A percentile compares a stretch with the other conserved stretches of the same genome.
Evolutionary conservation across 2,888 invertebrate genomes (phyloP).

Genomic region (Dasypogon diadema): DNA sequence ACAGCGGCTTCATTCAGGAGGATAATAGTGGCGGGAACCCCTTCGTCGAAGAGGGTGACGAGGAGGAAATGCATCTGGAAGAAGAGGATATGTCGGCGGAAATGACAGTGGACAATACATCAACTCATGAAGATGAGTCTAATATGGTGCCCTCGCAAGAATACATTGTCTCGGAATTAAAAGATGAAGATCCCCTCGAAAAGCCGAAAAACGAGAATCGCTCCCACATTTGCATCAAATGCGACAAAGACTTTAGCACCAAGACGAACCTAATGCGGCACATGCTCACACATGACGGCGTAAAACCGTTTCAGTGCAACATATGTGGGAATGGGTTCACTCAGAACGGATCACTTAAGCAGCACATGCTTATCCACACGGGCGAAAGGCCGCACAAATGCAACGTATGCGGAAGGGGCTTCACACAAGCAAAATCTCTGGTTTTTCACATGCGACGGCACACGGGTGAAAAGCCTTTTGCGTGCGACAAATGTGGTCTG

Average conservation of each 20-base stretch:
- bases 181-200: constrained; percentile 4
- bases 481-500: constrained; percentile 62
- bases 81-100: constrained; percentile 19
- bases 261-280: constrained; percentile 65
- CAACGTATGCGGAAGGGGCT: constrained; percentile 61
- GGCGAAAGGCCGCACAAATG: constrained; percentile 64
- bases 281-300: constrained; percentile 62
- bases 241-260: constrained; percentile 64
- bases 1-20: constrained; percentile 24
- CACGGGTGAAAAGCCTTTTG: constrained; percentile 64
- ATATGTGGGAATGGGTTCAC: constrained; percentile 63
- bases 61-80: constrained; percentile 11
- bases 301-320: constrained; percentile 61
- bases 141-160: constrained; percentile 47
- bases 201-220: constrained; percentile 44
- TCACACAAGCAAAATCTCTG: constrained; percentile 64
- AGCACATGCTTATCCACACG: constrained; percentile 64
- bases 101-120: background rate
- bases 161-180: background rate
- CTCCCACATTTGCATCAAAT: constrained; percentile 61
- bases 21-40: constrained; percentile 17
- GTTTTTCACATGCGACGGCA: constrained; percentile 64
- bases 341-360: constrained; percentile 63
- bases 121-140: background rate
- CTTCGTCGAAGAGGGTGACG: background rate